Evolutionary conservation across 2,888 invertebrate genomes (phyloP), one percentile per base, ranked within the genome.

Genomic region (Odontocerum albicorne): DNA sequence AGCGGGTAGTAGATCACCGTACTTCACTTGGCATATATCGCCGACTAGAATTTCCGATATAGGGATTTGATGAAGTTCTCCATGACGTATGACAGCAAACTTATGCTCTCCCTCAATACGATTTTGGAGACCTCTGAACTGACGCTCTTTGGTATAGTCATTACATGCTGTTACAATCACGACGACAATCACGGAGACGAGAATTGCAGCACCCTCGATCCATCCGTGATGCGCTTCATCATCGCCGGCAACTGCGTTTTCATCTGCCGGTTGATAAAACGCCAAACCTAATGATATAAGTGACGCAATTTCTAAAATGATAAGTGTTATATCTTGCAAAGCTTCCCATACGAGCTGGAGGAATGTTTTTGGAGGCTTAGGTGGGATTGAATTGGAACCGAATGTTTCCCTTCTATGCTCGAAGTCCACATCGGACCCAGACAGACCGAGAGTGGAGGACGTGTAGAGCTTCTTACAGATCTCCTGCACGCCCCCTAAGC

Each of bases 81-180:
- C 80, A 42, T 71, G 72, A 49, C 84, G 73, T 61, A 85, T 76
- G 22, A 83, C 82, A 57, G 79, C 68, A 68, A 85, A 83, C 65
- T 80, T 81, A 66, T 84, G 83, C 65, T 85, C 84, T 60, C 77
- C 75, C 66, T 84, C 84, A 61, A 86, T 83, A 65, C 81, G 77
- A 61, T 71, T 79, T 65, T 83, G 82, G 32, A 84, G 72, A 50
- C 81, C 83, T 60, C 84, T 70, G 67, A 86, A 86, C 67, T 86
- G 85, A 64, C 78, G 76, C 66, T 85, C 85, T 68, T 86, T 85
- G 59, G 80, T 76, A 72, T 81, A 86, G 67, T 86, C 84, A 70
- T 86, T 86, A 66, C 82, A 78, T 55, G 85, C 85, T 57, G 84
- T 84, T 49, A 85, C 84, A 62, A 85, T 65, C 43, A 86, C 84